A percentile compares a stretch with the other conserved stretches of the same genome.
Conservation (phyloP, 2,113 vertebrate species). For the Pelobates fuscus region DNA sequence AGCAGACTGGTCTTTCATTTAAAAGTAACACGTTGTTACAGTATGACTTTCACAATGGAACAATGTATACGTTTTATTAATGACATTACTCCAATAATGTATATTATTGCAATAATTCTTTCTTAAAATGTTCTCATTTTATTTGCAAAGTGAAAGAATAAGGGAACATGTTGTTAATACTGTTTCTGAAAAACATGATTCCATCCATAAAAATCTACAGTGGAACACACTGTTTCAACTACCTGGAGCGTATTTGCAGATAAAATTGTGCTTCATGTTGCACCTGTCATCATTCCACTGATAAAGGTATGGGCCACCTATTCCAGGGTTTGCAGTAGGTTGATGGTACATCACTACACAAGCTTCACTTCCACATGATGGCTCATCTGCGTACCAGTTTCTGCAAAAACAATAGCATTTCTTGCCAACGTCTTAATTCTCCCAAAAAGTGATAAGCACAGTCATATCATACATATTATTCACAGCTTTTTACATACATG, state of each 20-base stretch:
- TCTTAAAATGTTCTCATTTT: neutral
- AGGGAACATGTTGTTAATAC: neutral
- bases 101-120: neutral
- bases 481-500: no score
- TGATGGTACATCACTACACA: conserved; percentile 99
- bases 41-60: neutral
- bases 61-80: neutral
- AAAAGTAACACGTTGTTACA: neutral
- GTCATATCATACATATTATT: no score
- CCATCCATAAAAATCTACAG: neutral
- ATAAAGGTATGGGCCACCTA: conserved; percentile 91
- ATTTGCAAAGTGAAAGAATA: neutral
- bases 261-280: conserved; percentile 99
- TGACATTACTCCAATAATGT: neutral
- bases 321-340: conserved; percentile 84
- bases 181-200: neutral
- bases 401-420: conserved; percentile 59
- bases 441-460: no score
- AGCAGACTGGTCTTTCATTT: neutral
- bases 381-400: conserved; percentile 96
- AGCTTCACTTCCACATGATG: conserved; percentile 94
- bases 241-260: conserved; percentile 95
- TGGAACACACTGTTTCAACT: conserved; percentile 10
- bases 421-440: no score
- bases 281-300: conserved; percentile 98